Base-by-base conservation (phyloP, 2,797 vertebrate species). In the Tamandua tetradactyla region DNA sequence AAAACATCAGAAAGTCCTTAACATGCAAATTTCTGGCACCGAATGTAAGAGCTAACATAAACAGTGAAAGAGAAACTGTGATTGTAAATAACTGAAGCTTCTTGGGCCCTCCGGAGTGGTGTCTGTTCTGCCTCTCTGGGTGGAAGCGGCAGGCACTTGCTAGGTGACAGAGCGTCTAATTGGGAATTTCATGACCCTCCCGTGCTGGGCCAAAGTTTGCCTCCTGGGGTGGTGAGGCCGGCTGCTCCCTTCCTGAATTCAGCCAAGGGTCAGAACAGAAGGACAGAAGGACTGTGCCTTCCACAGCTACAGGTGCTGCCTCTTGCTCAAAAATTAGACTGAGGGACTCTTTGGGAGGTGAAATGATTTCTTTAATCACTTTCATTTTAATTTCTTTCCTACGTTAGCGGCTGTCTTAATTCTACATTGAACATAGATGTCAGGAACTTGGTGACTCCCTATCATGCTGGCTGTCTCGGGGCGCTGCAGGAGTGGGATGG, bases 381-480 rank as follows among this genome's bases (percentile, higher is more conserved):
- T 61, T 11, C 0, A 11, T 52, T 44, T 37, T 57, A 85, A 49
- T 40, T 27, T 72, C n/a, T n/a, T 8, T 10, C 59, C 49, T 61
- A 5, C 11, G 30, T 40, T 40, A 2, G 0, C 0, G 0, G 30
- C 40, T 9, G 22, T 79, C 22, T 89, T 35, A 20, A 23, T 8
- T n/a, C 30, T 8, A 2, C 0, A 7, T 3, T 3, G 44, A 59
- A 27, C 0, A 0, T n/a, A 3, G 0, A 0, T 0, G 32, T 66
- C 42, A 3, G n/a, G 30, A 75, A 15, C 64, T 10, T 61, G 0
- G 1, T 0, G n/a, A 8, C 13, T 68, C 75, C 23, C 10, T 18
- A 25, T 9, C 0, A 23, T 1, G 44, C 25, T 11, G 0, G 17
- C 72, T 52, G 61, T 52, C 23, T 12, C 44, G n/a, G n/a, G n/a